phyloP scores from a whole-genome alignment of 1,140 invertebrate species.

The Panagrolaimus sp. region DNA sequence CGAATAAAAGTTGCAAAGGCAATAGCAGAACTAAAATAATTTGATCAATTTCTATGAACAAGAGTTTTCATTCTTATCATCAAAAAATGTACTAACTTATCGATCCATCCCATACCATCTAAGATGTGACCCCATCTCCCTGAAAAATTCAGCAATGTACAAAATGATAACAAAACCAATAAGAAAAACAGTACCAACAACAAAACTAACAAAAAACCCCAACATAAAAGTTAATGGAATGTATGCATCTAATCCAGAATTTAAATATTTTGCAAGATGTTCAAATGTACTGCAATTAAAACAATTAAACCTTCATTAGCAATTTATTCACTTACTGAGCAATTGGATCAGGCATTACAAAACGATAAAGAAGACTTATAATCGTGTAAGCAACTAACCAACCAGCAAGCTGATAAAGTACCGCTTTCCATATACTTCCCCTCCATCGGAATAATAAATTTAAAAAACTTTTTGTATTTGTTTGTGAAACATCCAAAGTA shows the following conservation, averaged over 20 bases:
- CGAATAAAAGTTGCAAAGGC: constrained; percentile 5
- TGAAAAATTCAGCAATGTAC: too few species aligned
- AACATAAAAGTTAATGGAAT: constrained; percentile 53
- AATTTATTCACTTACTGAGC: constrained; percentile 20
- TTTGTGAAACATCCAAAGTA: constrained; percentile 41
- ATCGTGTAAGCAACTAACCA: constrained; percentile 36
- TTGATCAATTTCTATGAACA: background rate
- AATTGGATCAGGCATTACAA: constrained; percentile 28
- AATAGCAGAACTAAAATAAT: background rate
- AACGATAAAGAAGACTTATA: constrained; percentile 34
- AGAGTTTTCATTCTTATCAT: background rate
- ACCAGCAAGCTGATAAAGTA: constrained; percentile 28
- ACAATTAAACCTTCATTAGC: background rate
- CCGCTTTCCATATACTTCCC: constrained; percentile 44
- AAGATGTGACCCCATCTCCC: constrained; percentile 48
- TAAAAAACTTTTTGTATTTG: constrained; percentile 27
- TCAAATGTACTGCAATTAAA: constrained; percentile 42
- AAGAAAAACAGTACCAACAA: too few species aligned
- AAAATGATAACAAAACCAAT: too few species aligned
- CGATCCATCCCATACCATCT: constrained; percentile 54
- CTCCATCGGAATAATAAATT: constrained; percentile 35
- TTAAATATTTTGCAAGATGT: constrained; percentile 40
- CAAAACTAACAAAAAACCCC: constrained; percentile 40
- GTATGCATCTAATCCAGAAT: constrained; percentile 34
- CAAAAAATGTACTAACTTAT: constrained; percentile 32